Base-by-base conservation (phyloP, 1,140 invertebrate species). In the Amphibalanus amphitrite region DNA sequence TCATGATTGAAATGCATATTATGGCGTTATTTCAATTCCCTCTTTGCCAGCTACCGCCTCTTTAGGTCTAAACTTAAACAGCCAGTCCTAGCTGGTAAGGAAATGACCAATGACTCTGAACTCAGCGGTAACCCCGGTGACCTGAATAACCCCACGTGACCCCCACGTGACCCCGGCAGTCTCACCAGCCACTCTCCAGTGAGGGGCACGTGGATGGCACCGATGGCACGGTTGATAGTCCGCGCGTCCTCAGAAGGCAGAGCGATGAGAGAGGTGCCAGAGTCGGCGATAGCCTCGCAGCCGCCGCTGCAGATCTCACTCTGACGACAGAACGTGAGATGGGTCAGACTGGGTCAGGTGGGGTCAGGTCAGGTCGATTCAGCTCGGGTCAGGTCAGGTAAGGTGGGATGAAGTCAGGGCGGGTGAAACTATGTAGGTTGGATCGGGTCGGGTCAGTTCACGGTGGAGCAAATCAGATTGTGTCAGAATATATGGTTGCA, bases 261-360 rank as follows among this genome's bases (percentile, higher is more conserved):
- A 38, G 72, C 73, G 30, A 75, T 75, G 20, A 77, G 73, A n/a
- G 72, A 74, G 29, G 74, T 76, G 10, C 76, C 76, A 20, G 76
- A 73, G 70, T 77, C 76, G 15, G 75, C 75, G 47, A 77, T 75
- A 28, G 74, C 69, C 28, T 74, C 67, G 69, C 76, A 77, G n/a
- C 76, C 74, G 3, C 70, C 69, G 68, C 59, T 70, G 70, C 74
- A 76, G 26, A 67, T 4, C 3, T n/a, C 15, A 64, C 40, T 67
- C 69, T 74, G 33, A 30, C 29, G 29, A 30, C 72, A 72, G 6
- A 28, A 26, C 64, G 28, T 29, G 59, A 28, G 6, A 28, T 40
- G 23, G 30, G 30, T 69, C 23, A 28, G 26, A 67, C 20, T 70
- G 13, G 26, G 29, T 28, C 47, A 71, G 25, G 59, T 71, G 4